Percentiles rank a stretch among this genome's conserved stretches.
phyloP scores from a whole-genome alignment of 2,888 invertebrate species.

The Ophonus ardosiacus region DNA sequence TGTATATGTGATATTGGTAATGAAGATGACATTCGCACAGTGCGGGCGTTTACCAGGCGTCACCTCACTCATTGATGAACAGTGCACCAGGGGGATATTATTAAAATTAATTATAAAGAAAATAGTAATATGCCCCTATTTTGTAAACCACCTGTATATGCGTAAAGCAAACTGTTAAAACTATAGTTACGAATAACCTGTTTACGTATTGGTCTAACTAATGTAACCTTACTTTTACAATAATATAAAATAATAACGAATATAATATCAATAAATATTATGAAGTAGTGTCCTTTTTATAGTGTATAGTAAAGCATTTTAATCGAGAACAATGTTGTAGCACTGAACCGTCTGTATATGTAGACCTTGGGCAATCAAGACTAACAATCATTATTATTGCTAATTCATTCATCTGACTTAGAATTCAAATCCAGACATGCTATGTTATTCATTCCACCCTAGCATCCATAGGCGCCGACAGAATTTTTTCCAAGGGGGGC shows the following conservation, averaged over 20 bases:
- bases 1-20: no score
- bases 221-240: neutral
- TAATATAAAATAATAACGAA: neutral
- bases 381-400: slow-evolving; percentile 42
- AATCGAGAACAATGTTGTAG: neutral
- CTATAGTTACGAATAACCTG: no score
- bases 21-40: no score
- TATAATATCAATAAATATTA: neutral
- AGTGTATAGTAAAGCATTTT: neutral
- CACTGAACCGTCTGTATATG: slow-evolving; percentile 6
- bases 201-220: no score
- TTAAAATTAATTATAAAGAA: no score
- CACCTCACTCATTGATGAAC: no score
- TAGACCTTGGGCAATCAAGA: slow-evolving; percentile 51
- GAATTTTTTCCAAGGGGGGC: no score
- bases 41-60: no score
- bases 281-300: neutral
- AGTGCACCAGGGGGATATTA: no score
- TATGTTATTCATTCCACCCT: slow-evolving; percentile 46
- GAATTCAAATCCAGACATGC: slow-evolving; percentile 46
- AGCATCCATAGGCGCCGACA: neutral
- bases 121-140: no score
- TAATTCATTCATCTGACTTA: slow-evolving; percentile 50
- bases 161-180: no score
- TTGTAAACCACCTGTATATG: no score